phyloP scores from a whole-genome alignment of 2,113 vertebrate species.

The Rhinolophus ferrumequinum region DNA sequence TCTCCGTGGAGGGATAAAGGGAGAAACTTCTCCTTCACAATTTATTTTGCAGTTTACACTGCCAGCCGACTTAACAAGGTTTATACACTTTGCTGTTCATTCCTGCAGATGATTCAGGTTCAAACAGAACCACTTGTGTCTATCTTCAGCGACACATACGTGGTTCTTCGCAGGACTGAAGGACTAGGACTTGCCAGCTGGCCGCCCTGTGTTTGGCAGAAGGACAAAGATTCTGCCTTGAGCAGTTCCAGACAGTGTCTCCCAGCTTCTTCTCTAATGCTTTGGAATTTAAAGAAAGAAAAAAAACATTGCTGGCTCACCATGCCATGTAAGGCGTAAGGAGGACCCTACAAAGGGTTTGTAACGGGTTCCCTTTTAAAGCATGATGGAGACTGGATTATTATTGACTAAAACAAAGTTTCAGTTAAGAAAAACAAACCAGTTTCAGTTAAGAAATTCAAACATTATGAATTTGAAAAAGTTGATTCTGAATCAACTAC shows the following conservation, averaged over 20 bases:
- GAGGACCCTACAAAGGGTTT: neutral
- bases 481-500: conserved; percentile 5
- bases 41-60: neutral
- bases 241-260: conserved; percentile 64
- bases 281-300: neutral
- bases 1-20: neutral
- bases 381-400: neutral
- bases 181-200: conserved; percentile 51
- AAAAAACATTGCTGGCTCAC: conserved; percentile 28
- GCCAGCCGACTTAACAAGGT: neutral
- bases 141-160: conserved; percentile 46
- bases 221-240: conserved; percentile 24
- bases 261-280: neutral
- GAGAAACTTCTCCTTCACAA: neutral
- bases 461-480: conserved; percentile 51
- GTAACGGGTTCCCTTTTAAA: conserved; percentile 46
- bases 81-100: neutral
- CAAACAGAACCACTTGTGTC: conserved; percentile 56
- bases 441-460: conserved; percentile 1
- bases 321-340: conserved; percentile 26
- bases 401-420: conserved; percentile 11
- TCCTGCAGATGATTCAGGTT: conserved; percentile 63
- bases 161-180: conserved; percentile 48
- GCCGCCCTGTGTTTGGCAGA: conserved; percentile 53
- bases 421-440: neutral